These are phyloP conservation scores for Mareca penelope DNA, from an alignment of 2,797 vertebrate genomes.

Conservation along the genomic window DNA sequence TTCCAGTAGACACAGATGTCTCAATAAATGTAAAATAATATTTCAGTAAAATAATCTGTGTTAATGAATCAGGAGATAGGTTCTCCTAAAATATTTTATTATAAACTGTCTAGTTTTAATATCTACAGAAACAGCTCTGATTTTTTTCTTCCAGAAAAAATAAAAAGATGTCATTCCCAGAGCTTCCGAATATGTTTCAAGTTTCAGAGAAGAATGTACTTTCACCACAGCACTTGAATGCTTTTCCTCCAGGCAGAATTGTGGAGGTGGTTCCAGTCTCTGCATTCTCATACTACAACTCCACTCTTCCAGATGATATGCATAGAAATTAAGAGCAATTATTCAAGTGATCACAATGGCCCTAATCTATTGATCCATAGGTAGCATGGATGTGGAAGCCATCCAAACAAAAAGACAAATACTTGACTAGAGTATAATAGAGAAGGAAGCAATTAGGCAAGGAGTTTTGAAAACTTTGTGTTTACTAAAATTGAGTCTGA, in stretches of 20 bases:
- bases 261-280: not conserved
- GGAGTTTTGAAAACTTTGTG: not conserved
- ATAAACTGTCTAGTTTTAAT: not conserved
- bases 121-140: not conserved
- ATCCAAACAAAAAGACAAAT: not conserved
- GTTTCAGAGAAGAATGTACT: not conserved
- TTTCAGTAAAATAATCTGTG: not conserved
- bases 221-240: not conserved
- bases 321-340: rapidly evolving
- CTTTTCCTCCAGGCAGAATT: not conserved
- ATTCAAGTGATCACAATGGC: rapidly evolving
- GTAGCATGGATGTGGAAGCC: not conserved
- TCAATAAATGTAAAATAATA: not conserved
- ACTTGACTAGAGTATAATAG: not conserved
- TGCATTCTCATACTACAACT: not conserved
- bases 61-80: not conserved
- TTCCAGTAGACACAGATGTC: not conserved
- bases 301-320: not conserved
- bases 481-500: not conserved
- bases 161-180: not conserved
- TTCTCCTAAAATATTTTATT: not conserved
- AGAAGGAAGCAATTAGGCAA: not conserved
- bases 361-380: not conserved
- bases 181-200: not conserved
- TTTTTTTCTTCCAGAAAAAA: rapidly evolving